These are phyloP conservation scores for Hirundo rustica DNA, from an alignment of 2,797 vertebrate genomes.

Conservation along the genomic window DNA sequence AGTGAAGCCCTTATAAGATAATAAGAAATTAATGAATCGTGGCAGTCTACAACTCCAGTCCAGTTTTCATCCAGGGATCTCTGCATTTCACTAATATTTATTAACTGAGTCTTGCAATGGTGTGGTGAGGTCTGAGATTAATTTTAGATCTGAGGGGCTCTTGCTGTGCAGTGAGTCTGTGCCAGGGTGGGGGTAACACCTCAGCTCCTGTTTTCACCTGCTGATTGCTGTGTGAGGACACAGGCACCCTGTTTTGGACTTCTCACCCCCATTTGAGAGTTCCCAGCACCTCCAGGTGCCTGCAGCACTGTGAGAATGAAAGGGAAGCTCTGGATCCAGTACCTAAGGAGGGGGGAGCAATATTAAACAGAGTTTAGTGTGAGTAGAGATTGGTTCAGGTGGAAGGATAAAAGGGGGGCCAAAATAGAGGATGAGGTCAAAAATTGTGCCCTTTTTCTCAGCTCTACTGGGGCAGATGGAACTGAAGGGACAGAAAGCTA, in stretches of 20 bases:
- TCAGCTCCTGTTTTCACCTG: background rate
- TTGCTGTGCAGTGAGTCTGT: background rate
- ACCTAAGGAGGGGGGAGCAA: background rate
- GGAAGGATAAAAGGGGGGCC: background rate
- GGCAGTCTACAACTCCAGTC: constrained; percentile 30
- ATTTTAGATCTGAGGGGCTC: background rate
- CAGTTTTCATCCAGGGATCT: constrained; percentile 32
- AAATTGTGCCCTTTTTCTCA: background rate
- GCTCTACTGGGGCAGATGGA: background rate
- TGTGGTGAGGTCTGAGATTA: background rate
- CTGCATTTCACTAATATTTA: constrained; percentile 38
- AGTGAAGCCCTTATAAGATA: constrained; percentile 57
- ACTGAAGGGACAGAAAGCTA: background rate
- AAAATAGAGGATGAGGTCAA: background rate
- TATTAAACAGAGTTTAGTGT: background rate
- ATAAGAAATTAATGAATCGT: constrained; percentile 64
- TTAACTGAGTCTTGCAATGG: constrained; percentile 25
- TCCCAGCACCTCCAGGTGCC: background rate
- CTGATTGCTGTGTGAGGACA: background rate
- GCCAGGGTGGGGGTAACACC: background rate
- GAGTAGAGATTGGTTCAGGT: background rate
- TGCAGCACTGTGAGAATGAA: background rate
- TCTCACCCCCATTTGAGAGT: background rate
- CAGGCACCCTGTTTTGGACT: background rate
- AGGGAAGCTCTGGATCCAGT: background rate